Evolutionary conservation across 1,140 invertebrate species (phyloP), one percentile per base, ranked within the genome.

Genomic region (Drosophila willistoni): DNA sequence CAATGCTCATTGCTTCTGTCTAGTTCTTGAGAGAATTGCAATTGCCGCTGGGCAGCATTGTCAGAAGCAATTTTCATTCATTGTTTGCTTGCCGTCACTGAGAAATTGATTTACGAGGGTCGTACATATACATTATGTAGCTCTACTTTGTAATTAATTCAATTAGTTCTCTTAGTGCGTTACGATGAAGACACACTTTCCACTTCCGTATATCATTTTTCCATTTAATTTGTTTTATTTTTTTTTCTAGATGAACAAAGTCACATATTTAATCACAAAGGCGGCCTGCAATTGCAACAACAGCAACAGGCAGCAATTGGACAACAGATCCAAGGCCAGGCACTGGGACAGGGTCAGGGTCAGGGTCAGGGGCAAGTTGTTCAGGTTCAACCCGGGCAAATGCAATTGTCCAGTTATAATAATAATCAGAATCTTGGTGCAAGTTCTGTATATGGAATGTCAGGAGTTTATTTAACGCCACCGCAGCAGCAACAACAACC

Each of bases 231-330:
- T 77, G 29, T 25, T 25, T 5, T 25, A 0, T 25, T 25, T 25
- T 25, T 25, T 25, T 2, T 29, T 29, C 7, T 69, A 90, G 83
- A 78, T 77, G 89, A 89, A 29, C 83, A 89, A 68, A 94, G 93
- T 82, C 94, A 93, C 68, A 95, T 95, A 77, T 95, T 95, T 80
- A 95, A 93, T 83, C 95, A 95, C 77, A 96, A 95, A 91, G 94
- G 93, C 64, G 94, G 94, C 19, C 91, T 95, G 29, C 84, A 94
- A 77, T 25, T 85, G 67, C 93, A 62, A 36, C 56, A 57, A 29
- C 61, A 63, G 22, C 41, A 14, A 29, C n/a, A 29, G 60, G 12
- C 64, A 10, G 17, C 17, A 51, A 51, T 12, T 51, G 44, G 44
- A 51, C 44, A 51, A 9, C 44, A 68, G 14, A n/a, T 51, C 7